Conservation (phyloP, 1,140 invertebrate species). For the Ditylenchus dipsaci region DNA sequence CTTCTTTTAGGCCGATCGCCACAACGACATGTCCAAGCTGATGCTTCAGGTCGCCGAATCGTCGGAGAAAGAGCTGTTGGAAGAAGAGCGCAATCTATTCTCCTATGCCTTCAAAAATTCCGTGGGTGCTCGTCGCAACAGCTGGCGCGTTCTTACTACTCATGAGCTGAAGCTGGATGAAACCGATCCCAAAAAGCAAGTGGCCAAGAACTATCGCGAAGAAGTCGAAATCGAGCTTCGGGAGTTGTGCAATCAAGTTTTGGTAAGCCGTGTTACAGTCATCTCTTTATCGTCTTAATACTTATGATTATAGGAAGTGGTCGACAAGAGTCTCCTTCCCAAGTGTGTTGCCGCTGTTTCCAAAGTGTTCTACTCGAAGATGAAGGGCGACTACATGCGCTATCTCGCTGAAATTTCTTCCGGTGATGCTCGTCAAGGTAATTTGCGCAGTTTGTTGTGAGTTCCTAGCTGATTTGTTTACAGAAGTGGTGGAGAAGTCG, state of each 20-base stretch:
- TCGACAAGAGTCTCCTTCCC: constrained; percentile 93
- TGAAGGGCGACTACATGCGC: constrained; percentile 94
- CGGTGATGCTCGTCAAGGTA: constrained; percentile 87
- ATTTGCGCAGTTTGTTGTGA: constrained; percentile 60
- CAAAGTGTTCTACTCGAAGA: constrained; percentile 98
- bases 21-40: constrained; percentile 70
- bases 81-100: constrained; percentile 89
- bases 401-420: constrained; percentile 97
- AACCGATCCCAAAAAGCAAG: constrained; percentile 96
- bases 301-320: constrained; percentile 69
- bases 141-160: constrained; percentile 96
- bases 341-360: constrained; percentile 93
- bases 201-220: constrained; percentile 95
- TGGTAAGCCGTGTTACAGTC: constrained; percentile 60
- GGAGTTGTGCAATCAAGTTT: constrained; percentile 94
- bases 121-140: constrained; percentile 88
- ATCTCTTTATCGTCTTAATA: too few relatives aligned
- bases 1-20: constrained; percentile 59
- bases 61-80: constrained; percentile 82
- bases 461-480: not conserved
- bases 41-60: constrained; percentile 96
- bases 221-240: constrained; percentile 96
- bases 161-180: constrained; percentile 98
- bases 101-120: constrained; percentile 99
- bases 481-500: constrained; percentile 15